Percentiles rank a stretch among this genome's conserved stretches.
Conservation (phyloP, 2,113 vertebrate genomes). For the Seriola dumerili region DNA sequence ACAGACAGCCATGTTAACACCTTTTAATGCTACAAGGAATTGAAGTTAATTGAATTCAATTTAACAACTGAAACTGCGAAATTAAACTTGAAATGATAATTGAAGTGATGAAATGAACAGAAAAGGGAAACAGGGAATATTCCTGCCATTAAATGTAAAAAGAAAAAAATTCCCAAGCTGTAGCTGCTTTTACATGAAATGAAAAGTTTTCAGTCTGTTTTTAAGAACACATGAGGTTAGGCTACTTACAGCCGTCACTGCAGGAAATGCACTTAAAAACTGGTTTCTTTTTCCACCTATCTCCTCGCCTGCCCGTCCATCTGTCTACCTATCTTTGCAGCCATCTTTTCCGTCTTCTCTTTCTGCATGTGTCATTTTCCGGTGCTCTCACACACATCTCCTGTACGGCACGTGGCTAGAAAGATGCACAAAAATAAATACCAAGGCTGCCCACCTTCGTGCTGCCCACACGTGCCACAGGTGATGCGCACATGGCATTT, state of each 20-base stretch:
- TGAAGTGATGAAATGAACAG: not conserved
- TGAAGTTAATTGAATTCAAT: not conserved
- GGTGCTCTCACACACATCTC: not conserved
- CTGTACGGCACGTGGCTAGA: not conserved
- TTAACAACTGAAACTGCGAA: not conserved
- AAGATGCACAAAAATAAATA: slow-evolving; percentile 9
- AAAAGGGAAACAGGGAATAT: not conserved
- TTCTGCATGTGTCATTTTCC: not conserved
- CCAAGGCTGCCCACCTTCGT: slow-evolving; percentile 14
- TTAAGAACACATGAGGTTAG: not conserved
- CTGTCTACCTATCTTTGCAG: not conserved
- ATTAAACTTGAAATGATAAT: not conserved
- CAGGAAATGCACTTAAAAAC: not conserved
- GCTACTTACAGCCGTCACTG: not conserved
- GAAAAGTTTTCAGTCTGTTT: not conserved
- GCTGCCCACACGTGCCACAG: slow-evolving; percentile 25
- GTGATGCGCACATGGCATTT: slow-evolving; percentile 19
- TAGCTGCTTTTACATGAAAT: not conserved
- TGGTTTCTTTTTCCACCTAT: not conserved
- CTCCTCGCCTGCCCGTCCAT: too few relatives aligned
- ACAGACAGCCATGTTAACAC: not conserved
- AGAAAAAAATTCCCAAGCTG: not conserved
- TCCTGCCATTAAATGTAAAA: not conserved
- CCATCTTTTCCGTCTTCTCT: slow-evolving; percentile 9
- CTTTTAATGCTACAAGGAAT: not conserved